These are phyloP conservation scores for Oryzias sinensis DNA, from an alignment of 2,797 vertebrate species.

Conservation along the genomic window DNA sequence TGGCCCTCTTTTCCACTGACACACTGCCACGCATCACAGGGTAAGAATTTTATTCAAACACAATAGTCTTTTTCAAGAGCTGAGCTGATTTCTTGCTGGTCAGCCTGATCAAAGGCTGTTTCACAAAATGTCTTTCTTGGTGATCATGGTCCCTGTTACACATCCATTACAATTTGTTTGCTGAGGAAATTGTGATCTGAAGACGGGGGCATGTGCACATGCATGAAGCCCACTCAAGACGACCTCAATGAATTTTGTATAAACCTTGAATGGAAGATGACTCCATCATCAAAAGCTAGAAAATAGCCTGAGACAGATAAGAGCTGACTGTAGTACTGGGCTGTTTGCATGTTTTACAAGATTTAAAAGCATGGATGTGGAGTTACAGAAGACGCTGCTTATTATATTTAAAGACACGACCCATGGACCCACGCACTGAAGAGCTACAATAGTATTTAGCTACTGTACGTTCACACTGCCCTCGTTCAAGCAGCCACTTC, in stretches of 20 bases:
- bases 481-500: too few relatives aligned
- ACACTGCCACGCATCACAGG: constrained; percentile 75
- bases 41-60: constrained; percentile 57
- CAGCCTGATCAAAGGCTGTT: background rate
- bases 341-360: too few relatives aligned
- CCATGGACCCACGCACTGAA: too few relatives aligned
- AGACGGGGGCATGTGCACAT: background rate
- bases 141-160: too few relatives aligned
- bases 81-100: background rate
- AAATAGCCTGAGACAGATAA: background rate
- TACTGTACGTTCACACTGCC: too few relatives aligned
- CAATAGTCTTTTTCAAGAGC: background rate
- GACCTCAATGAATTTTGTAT: background rate
- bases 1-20: constrained; percentile 74
- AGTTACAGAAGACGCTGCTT: too few relatives aligned
- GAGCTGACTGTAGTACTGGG: background rate
- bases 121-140: background rate
- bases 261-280: background rate
- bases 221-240: background rate
- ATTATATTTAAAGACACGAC: too few relatives aligned
- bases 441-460: too few relatives aligned
- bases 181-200: background rate
- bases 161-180: background rate
- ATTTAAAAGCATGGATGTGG: too few relatives aligned
- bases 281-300: background rate